phyloP scores from a whole-genome alignment of 1,140 invertebrate species.

The Drosophila melanogaster region DNA sequence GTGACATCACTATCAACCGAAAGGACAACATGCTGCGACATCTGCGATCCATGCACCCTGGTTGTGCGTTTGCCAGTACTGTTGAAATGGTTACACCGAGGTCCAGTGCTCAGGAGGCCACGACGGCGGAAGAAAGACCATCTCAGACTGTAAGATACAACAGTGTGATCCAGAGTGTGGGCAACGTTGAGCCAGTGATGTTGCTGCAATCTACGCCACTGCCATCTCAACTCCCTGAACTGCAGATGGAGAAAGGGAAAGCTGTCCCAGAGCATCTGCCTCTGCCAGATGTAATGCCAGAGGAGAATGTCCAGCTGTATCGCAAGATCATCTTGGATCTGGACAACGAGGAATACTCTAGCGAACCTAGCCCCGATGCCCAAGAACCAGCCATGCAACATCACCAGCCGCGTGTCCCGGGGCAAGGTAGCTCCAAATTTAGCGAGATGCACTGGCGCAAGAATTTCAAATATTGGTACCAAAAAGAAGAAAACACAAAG shows the following conservation, averaged over 20 bases:
- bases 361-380: slow-evolving; percentile 42
- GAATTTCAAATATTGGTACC: slow-evolving; percentile 63
- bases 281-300: slow-evolving; percentile 43
- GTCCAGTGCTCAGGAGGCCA: neutral
- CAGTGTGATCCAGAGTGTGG: slow-evolving; percentile 74
- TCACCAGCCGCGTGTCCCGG: slow-evolving; percentile 18
- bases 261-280: slow-evolving; percentile 10
- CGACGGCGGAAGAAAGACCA: slow-evolving; percentile 1
- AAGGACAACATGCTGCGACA: slow-evolving; percentile 89
- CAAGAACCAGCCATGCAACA: slow-evolving; percentile 15
- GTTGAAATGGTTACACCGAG: slow-evolving; percentile 36
- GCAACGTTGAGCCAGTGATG: slow-evolving; percentile 70
- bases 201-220: slow-evolving; percentile 9
- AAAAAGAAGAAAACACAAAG: slow-evolving; percentile 63
- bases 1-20: slow-evolving; percentile 86
- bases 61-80: slow-evolving; percentile 47
- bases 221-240: neutral
- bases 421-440: slow-evolving; percentile 55
- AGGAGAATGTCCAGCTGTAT: slow-evolving; percentile 72
- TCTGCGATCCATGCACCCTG: slow-evolving; percentile 88
- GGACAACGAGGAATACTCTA: slow-evolving; percentile 69
- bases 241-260: slow-evolving; percentile 4
- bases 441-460: slow-evolving; percentile 73
- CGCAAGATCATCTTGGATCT: slow-evolving; percentile 75
- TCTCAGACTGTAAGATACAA: slow-evolving; percentile 43